phyloP scores from a whole-genome alignment of 2,113 vertebrate genomes.

The Scartelaos histophorus region DNA sequence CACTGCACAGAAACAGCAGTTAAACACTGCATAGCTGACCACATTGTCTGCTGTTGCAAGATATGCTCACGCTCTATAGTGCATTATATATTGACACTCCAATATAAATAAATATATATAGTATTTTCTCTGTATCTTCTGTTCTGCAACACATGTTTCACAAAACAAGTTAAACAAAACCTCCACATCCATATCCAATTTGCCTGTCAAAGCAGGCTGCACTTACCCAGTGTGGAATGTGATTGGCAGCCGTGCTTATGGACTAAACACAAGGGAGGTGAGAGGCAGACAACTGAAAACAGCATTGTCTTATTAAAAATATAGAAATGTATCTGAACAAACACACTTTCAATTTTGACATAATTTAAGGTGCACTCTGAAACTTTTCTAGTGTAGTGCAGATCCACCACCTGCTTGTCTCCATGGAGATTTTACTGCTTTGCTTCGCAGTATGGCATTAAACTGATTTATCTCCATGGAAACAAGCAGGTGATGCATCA shows the following conservation, averaged over 20 bases:
- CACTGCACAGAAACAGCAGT: too few species aligned
- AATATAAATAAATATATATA: too few species aligned
- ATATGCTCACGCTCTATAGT: too few species aligned
- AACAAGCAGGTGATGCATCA: too few species aligned
- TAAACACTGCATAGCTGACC: too few species aligned
- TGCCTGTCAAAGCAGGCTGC: not conserved
- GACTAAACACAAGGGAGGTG: conserved; percentile 1
- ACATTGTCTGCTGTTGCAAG: too few species aligned
- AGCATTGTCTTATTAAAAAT: not conserved
- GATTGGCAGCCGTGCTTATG: not conserved
- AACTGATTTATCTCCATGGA: too few species aligned
- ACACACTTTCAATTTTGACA: not conserved
- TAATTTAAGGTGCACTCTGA: not conserved
- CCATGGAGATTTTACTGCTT: too few species aligned
- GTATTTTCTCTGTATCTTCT: not conserved
- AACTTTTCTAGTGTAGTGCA: not conserved
- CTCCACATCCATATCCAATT: not conserved
- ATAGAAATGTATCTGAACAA: not conserved
- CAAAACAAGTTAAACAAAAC: conserved; percentile 3
- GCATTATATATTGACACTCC: too few species aligned
- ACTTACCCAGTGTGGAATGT: not conserved
- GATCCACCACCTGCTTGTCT: not conserved
- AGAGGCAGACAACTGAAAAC: not conserved
- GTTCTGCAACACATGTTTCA: not conserved
- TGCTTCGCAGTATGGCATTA: too few species aligned